A percentile compares a stretch with the other conserved stretches of the same genome.
Conservation (phyloP, 2,797 vertebrate genomes). For the Brachyrhaphis roseni region DNA sequence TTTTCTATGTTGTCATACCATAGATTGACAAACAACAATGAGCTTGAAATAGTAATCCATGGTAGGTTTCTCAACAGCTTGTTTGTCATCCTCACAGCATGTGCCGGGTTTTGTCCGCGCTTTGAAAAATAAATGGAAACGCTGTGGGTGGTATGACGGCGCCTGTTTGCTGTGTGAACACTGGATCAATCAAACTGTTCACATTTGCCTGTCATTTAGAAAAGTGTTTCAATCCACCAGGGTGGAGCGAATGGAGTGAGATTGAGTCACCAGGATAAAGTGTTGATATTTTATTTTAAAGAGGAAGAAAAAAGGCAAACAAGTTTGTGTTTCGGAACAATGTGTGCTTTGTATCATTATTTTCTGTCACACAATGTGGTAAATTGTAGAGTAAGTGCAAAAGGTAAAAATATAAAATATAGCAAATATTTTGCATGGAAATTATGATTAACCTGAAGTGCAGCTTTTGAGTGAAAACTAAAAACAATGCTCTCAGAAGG, state of each 20-base stretch:
- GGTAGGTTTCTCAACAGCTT: slow-evolving; percentile 18
- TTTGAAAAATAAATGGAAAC: slow-evolving; percentile 33
- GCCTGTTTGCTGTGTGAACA: slow-evolving; percentile 15
- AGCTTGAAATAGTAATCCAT: slow-evolving; percentile 6
- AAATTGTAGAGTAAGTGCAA: background rate
- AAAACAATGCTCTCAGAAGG: background rate
- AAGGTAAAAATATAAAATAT: background rate
- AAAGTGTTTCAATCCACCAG: slow-evolving; percentile 23
- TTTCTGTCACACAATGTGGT: slow-evolving; percentile 1
- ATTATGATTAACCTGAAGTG: background rate
- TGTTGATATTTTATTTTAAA: background rate
- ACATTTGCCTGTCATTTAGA: slow-evolving; percentile 16
- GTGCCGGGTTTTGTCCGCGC: slow-evolving; percentile 12
- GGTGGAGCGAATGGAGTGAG: background rate
- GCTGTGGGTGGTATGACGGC: slow-evolving; percentile 24
- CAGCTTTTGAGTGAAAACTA: background rate
- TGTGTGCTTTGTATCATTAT: background rate
- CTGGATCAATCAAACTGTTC: slow-evolving; percentile 31
- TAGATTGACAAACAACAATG: background rate
- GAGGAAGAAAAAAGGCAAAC: background rate
- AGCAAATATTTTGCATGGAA: background rate
- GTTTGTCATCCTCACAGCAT: slow-evolving; percentile 14
- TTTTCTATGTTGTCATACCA: background rate
- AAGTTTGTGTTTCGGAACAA: background rate
- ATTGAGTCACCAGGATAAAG: background rate